Base-by-base conservation (phyloP, 2,797 vertebrate genomes). In the Tiaroga cobitis region DNA sequence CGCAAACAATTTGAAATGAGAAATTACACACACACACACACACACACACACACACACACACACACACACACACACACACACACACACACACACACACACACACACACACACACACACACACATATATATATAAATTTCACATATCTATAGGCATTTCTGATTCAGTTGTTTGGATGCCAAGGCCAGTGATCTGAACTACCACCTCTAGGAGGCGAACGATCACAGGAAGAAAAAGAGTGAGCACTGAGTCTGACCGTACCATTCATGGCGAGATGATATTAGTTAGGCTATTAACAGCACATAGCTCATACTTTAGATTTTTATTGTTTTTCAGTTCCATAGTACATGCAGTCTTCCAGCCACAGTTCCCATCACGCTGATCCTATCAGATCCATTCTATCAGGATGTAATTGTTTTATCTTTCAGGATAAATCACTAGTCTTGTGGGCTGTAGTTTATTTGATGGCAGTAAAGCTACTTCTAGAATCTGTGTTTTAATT, bases 401-500 rank as follows among this genome's bases (percentile, higher is more conserved):
- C 41, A 16, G 61, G n/a, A 15, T 69, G 8, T 39, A 69, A 81
- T 81, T 43, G 54, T 54, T 26, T 29, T 16, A 72, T 59, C n/a
- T 21, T 9, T 56, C 21, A 69, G 5, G 13, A 81, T 81, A 21
- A 77, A 59, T 26, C 0, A 13, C 73, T 51, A 21, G 32, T 37
- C 74, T 67, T 34, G 29, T 61, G n/a, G 3, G n/a, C n/a, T 75
- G 46, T 46, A 67, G 39, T 49, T 29, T 34, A 80, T 49, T 46
- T 46, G 54, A 61, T 37, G 49, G 34, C 75, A n/a, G 37, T 59
- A 16, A 72, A 39, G 67, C 16, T 59, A 9, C 49, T 56, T 59
- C 41, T 72, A 59, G 18, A 73, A 63, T 82, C 39, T 59, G 37
- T 59, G 51, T 73, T 73, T 73, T 41, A 24, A 73, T 72, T 43